Base-by-base conservation (phyloP, 2,888 invertebrate genomes). In the Lasioglossum oenotherae region DNA sequence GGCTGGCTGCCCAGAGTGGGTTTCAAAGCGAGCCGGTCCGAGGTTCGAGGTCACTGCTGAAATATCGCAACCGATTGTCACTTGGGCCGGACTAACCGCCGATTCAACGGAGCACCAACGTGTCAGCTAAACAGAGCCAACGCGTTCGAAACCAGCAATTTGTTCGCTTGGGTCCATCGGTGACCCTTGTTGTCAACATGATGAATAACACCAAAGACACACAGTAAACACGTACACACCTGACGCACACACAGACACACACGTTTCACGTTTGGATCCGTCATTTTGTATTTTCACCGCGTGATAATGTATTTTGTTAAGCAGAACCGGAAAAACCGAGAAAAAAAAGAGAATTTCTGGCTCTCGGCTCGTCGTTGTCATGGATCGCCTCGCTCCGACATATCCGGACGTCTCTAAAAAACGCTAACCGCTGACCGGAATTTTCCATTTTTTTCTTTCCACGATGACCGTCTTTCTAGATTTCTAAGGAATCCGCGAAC, bases 51-150 rank as follows among this genome's bases (percentile, higher is more conserved):
- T 86, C 86, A 88, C 76, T 14, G 81, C 75, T 84, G 88, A 44
- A 14, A 89, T 19, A 6, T 31, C 89, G 82, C 57, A 31, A 79
- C 72, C 89, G 93, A 91, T 92, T 90, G 93, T 92, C 82, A 88
- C 89, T 93, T 93, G 93, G 92, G 85, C 87, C 90, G 92, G 92
- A 89, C n/a, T 46, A 82, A 53, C 80, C 77, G 87, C 44, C 80
- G 81, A 80, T 57, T n/a, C 57, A 57, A 57, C 57, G 57, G n/a
- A 57, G 57, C 57, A 57, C 57, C n/a, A 12, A n/a, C 57, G 57
- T n/a, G 57, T 57, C n/a, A 27, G 60, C 41, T 16, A 19, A 64
- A 64, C n/a, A 64, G 12, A 5, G 4, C 64, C 64, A 0, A 64
- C 31, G 14, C 57, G 57, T n/a, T 57, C 57, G 57, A 57, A 31